Conservation (phyloP, 2,888 invertebrate species). For the Gisinianus flammeolus region DNA sequence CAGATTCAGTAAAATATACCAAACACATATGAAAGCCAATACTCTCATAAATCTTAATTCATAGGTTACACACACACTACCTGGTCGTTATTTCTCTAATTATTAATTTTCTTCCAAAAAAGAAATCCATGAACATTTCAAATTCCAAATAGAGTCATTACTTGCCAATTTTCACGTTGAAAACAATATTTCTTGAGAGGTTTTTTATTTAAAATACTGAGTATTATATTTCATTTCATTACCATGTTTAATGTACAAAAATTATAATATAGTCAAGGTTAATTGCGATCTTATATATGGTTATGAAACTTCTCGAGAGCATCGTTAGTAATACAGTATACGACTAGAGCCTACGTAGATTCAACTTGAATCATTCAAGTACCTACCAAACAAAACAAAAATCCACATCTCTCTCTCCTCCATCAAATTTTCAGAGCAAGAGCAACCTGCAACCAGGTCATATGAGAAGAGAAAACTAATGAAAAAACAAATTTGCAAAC, state of each 20-base stretch:
- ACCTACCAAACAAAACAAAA: background rate
- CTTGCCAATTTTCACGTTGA: background rate
- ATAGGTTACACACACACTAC: too few species aligned
- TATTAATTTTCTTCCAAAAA: too few species aligned
- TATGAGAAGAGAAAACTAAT: background rate
- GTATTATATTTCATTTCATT: background rate
- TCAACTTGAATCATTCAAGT: background rate
- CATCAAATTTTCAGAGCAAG: background rate
- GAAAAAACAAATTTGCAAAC: background rate
- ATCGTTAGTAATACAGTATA: too few species aligned
- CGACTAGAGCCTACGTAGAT: too few species aligned
- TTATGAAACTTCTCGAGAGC: background rate
- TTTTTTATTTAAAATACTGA: background rate
- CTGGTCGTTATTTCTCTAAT: too few species aligned
- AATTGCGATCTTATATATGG: background rate
- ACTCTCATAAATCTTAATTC: background rate
- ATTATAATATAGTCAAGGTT: background rate
- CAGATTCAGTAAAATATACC: background rate
- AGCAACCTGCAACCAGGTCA: background rate
- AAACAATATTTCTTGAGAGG: background rate
- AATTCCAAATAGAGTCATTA: background rate
- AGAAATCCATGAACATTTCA: background rate
- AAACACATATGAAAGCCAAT: background rate
- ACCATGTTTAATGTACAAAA: background rate
- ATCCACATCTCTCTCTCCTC: background rate